phyloP scores from a whole-genome alignment of 1,140 invertebrate species.

The Eumeta japonica region DNA sequence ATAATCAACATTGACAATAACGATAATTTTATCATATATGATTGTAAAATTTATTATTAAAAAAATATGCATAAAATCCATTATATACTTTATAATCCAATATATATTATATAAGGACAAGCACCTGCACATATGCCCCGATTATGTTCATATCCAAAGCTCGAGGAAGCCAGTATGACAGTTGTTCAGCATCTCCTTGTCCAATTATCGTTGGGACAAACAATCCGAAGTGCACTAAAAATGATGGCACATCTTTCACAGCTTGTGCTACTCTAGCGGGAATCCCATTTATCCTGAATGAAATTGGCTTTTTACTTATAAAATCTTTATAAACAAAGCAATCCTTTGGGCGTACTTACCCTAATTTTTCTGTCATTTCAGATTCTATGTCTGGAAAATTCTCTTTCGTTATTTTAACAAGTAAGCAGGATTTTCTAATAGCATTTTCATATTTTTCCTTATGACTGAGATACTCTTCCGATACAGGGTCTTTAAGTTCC shows the following conservation, averaged over 20 bases:
- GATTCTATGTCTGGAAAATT: constrained; percentile 69
- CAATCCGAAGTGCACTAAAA: constrained; percentile 63
- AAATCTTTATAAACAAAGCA: constrained; percentile 10
- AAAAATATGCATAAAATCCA: no score
- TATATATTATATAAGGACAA: no score
- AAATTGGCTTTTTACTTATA: no score
- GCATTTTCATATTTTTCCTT: constrained; percentile 82
- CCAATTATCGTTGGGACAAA: constrained; percentile 84
- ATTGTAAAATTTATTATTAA: no score
- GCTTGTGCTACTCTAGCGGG: constrained; percentile 40
- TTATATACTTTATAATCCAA: no score
- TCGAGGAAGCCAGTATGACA: constrained; percentile 75
- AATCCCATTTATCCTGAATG: no score
- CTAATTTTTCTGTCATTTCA: constrained; percentile 47
- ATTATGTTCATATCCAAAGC: constrained; percentile 79
- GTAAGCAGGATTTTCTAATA: constrained; percentile 65
- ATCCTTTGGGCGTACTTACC: background rate
- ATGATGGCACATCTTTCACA: background rate
- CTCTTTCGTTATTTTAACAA: background rate
- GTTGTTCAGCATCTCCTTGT: constrained; percentile 80
- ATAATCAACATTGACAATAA: no score
- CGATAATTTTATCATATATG: no score
- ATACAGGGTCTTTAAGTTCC: constrained; percentile 65
- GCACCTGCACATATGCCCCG: constrained; percentile 88
- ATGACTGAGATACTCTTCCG: constrained; percentile 77